These are phyloP conservation scores for Oenanthe melanoleuca DNA, from an alignment of 2,113 vertebrate species.

Conservation along the genomic window DNA sequence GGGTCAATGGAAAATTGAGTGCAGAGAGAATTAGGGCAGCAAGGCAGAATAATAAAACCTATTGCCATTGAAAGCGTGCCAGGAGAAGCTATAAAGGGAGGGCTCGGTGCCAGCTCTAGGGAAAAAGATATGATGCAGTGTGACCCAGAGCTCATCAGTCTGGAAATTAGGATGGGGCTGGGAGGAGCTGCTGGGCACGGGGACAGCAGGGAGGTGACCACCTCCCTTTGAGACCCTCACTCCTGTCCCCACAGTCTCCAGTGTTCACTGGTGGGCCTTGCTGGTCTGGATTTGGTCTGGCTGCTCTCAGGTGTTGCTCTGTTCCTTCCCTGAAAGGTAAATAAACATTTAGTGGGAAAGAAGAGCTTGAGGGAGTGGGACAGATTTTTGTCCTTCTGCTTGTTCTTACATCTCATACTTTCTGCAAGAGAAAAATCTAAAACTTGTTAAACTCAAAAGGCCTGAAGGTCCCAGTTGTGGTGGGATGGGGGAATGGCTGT, in stretches of 20 bases:
- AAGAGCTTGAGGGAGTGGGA: background rate
- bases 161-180: background rate
- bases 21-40: conserved; percentile 47
- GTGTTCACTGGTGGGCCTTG: background rate
- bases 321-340: conserved; percentile 15
- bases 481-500: accelerated
- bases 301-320: background rate
- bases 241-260: background rate
- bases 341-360: background rate
- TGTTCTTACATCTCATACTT: accelerated
- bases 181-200: background rate
- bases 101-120: conserved; percentile 17
- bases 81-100: conserved; percentile 28
- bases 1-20: conserved; percentile 53
- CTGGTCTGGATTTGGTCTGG: background rate
- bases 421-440: background rate
- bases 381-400: background rate
- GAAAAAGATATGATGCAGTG: background rate
- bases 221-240: background rate
- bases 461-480: background rate
- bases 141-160: conserved; percentile 1
- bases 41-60: conserved; percentile 60
- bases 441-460: background rate
- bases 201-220: background rate
- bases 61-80: conserved; percentile 38